These are phyloP conservation scores for Parochlus steinenii DNA, from an alignment of 2,888 invertebrate genomes.

Conservation along the genomic window DNA sequence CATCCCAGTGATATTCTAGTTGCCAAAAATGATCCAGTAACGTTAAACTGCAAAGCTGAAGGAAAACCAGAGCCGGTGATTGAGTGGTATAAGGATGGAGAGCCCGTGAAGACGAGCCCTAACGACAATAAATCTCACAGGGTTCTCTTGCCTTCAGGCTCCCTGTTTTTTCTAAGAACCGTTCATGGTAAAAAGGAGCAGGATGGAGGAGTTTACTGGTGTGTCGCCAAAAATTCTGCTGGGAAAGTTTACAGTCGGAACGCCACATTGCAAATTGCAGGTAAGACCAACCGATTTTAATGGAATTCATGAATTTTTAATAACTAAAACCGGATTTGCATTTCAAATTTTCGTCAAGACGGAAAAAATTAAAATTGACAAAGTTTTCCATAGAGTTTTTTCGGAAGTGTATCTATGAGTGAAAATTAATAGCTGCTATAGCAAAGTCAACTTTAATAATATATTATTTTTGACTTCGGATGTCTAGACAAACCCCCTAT, in stretches of 20 bases:
- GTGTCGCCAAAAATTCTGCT: conserved; percentile 81
- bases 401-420: too few species aligned
- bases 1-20: conserved; percentile 95
- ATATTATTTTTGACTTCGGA: too few species aligned
- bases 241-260: conserved; percentile 82
- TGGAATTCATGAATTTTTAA: too few species aligned
- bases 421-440: too few species aligned
- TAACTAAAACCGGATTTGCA: too few species aligned
- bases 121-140: conserved; percentile 74
- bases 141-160: conserved; percentile 76
- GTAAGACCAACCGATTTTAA: too few species aligned
- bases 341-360: too few species aligned
- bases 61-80: conserved; percentile 84
- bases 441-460: too few species aligned
- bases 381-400: too few species aligned
- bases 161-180: conserved; percentile 85
- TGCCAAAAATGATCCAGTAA: conserved; percentile 91
- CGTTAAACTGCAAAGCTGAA: conserved; percentile 92
- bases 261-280: conserved; percentile 88
- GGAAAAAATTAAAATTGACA: too few species aligned
- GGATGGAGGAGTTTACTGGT: conserved; percentile 93
- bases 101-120: conserved; percentile 54
- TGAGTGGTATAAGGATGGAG: conserved; percentile 88
- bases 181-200: conserved; percentile 90
- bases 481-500: too few species aligned